Base-by-base conservation (phyloP, 2,113 vertebrate genomes). In the Noctilio leporinus region DNA sequence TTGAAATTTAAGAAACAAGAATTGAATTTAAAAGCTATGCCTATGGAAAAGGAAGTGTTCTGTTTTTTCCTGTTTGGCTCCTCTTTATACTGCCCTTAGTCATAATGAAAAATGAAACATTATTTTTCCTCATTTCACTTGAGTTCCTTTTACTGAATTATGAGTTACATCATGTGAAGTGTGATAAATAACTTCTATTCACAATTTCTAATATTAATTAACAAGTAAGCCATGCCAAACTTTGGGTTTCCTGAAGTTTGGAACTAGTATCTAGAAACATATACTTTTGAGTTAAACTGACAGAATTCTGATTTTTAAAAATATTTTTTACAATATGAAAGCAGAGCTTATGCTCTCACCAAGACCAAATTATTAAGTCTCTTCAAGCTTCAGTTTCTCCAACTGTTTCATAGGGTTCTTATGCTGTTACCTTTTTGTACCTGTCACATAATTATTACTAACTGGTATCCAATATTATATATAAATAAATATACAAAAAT, bases 71-170 rank as follows among this genome's bases (percentile, higher is more conserved):
- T 85, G 16, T 89, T 75, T 82, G 43, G 53, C 70, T 86, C 30
- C n/a, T 83, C 45, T 69, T 84, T 78, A 30, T 87, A 28, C n/a
- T 96, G 38, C 51, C 35, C 30, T 92, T 64, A 84, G 35, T 96
- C 75, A 95, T 80, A 95, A 62, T 76, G 84, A 93, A 92, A 96
- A 95, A 55, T 73, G 69, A 93, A 87, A 82, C 40, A 11, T 2
- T 57, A 16, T 59, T 93, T 96, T 94, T 95, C 76, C 64, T 87
- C 89, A 76, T 94, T 96, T 91, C 45, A 59, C 47, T 92, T 92
- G 88, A 59, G 33, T 94, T 10, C 38, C 38, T 92, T 84, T 76
- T 35, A 78, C 80, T 89, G n/a, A 87, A 78, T 69, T 89, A 76
- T 0, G 11, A 87, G 75, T 69, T 89, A 76, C 0, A 9, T 95